phyloP scores from a whole-genome alignment of 2,113 vertebrate genomes.

The Stercorarius parasiticus region DNA sequence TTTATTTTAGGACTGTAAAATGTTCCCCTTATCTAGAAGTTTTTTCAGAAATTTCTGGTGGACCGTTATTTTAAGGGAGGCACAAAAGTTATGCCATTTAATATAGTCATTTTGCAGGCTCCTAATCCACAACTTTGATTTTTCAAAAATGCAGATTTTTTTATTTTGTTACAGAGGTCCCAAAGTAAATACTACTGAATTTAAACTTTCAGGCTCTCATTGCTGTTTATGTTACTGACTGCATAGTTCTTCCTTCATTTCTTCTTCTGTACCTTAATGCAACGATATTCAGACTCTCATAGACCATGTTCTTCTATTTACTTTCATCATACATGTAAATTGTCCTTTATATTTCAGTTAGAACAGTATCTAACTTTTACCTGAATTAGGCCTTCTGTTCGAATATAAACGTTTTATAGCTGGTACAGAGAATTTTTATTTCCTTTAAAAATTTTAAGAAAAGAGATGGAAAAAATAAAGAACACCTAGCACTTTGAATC shows the following conservation, averaged over 20 bases:
- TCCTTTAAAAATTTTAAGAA: background rate
- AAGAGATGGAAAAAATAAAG: background rate
- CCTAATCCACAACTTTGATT: background rate
- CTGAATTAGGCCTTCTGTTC: background rate
- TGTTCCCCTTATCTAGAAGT: background rate
- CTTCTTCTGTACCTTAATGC: background rate
- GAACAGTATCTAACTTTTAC: background rate
- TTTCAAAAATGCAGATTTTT: background rate
- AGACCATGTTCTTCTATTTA: background rate
- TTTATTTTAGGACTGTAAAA: background rate
- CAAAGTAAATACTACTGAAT: background rate
- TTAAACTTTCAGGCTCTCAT: background rate
- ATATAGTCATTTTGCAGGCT: background rate
- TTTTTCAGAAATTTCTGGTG: background rate
- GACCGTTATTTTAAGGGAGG: background rate
- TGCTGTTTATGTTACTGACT: background rate
- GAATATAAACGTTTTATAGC: background rate
- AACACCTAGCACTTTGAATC: background rate
- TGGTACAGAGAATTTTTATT: background rate
- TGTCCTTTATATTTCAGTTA: background rate
- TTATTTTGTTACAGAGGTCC: background rate
- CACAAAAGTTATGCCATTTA: background rate
- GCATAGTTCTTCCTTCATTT: background rate
- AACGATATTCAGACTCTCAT: background rate
- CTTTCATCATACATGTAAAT: background rate